phyloP scores from a whole-genome alignment of 2,888 invertebrate genomes.

The Tanypteryx hageni region DNA sequence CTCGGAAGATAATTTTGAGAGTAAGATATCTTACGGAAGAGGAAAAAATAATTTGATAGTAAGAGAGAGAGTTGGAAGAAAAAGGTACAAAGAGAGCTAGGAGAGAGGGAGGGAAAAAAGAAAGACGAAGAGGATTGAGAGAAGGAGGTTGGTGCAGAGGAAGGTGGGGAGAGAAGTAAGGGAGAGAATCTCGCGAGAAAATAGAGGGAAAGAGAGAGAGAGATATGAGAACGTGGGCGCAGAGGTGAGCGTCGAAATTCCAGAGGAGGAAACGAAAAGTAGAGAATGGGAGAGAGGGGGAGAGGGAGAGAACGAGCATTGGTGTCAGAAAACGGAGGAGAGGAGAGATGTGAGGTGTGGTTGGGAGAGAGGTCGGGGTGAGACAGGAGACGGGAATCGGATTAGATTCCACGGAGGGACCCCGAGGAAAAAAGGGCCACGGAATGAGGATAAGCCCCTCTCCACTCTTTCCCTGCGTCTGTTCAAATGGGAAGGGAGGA shows the following conservation, averaged over 20 bases:
- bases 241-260: background rate
- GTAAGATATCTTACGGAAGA: background rate
- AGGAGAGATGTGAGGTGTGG: background rate
- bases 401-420: constrained; percentile 17
- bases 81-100: background rate
- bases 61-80: background rate
- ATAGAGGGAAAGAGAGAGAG: background rate
- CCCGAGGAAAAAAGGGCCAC: background rate
- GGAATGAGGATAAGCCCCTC: background rate
- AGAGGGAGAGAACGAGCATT: background rate
- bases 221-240: background rate
- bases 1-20: background rate
- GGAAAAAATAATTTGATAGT: background rate
- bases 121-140: background rate
- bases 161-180: background rate
- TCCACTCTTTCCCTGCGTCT: background rate
- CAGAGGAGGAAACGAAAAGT: background rate
- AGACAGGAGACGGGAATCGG: background rate
- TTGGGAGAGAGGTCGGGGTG: background rate
- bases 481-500: background rate
- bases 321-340: background rate
- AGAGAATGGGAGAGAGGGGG: background rate
- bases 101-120: background rate
- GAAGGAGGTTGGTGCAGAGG: background rate
- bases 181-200: background rate